Conservation (phyloP, 2,113 vertebrate genomes). For the Tricholaema leucomelas region DNA sequence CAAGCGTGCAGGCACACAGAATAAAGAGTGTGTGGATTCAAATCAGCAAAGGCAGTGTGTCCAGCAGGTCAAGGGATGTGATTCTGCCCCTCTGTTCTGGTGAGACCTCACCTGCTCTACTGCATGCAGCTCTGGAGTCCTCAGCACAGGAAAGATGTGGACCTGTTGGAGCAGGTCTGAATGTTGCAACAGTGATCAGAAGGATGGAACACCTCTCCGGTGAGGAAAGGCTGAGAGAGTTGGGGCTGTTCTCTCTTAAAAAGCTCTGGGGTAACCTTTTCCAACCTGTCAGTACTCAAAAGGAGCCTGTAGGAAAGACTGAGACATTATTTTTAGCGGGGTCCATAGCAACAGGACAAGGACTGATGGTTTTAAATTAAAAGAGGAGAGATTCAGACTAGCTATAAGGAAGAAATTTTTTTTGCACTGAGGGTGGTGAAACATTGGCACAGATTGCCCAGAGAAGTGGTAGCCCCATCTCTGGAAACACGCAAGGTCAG, state of each 20-base stretch:
- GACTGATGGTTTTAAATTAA: no score
- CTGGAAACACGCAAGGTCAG: no score
- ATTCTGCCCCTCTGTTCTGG: not conserved
- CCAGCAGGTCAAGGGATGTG: not conserved
- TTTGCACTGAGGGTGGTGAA: no score
- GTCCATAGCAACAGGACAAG: not conserved
- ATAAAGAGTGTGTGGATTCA: not conserved
- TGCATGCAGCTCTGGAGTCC: no score
- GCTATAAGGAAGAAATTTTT: no score
- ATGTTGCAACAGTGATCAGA: no score
- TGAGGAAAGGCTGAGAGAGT: not conserved
- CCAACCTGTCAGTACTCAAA: not conserved
- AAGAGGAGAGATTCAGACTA: no score
- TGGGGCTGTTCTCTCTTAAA: no score
- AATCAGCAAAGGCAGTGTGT: not conserved
- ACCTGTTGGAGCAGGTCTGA: not conserved
- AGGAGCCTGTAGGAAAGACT: not conserved
- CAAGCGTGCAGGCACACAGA: not conserved
- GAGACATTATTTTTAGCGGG: not conserved
- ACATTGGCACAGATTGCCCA: no score
- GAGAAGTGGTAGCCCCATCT: no score
- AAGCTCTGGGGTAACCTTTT: not conserved
- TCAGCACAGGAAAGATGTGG: not conserved
- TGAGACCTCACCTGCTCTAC: no score
- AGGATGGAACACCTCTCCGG: not conserved